These are phyloP conservation scores for Oreonectes daqikongensis DNA, from an alignment of 2,797 vertebrate species.

Conservation along the genomic window DNA sequence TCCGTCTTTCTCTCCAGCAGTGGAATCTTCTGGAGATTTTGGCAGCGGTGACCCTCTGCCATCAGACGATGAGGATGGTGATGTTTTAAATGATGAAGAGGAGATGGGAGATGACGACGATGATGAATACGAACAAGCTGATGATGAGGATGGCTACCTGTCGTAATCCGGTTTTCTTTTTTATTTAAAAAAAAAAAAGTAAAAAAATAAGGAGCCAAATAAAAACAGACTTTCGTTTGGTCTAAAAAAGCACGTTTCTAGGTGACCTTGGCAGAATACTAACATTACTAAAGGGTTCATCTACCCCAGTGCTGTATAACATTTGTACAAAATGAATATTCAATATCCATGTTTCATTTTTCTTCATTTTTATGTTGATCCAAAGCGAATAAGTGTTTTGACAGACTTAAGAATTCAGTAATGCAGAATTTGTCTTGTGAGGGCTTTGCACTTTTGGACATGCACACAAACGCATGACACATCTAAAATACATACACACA, in stretches of 20 bases:
- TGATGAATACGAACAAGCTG: conserved; percentile 86
- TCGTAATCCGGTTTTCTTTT: conserved; percentile 69
- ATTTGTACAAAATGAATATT: conserved; percentile 86
- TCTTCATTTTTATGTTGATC: conserved; percentile 69
- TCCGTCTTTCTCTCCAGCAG: conserved; percentile 69
- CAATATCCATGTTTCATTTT: conserved; percentile 74
- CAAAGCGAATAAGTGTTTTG: conserved; percentile 63
- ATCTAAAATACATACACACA: conserved; percentile 17
- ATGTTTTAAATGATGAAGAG: conserved; percentile 83
- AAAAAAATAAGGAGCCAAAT: conserved; percentile 52
- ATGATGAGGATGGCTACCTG: conserved; percentile 86
- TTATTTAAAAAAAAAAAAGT: conserved; percentile 48
- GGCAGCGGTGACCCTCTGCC: conserved; percentile 90
- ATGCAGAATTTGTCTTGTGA: not conserved
- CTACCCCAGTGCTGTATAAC: conserved; percentile 79
- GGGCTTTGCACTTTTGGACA: conserved; percentile 34
- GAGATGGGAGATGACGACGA: conserved; percentile 80
- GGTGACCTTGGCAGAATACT: conserved; percentile 80
- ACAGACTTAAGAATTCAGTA: conserved; percentile 54
- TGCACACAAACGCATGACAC: conserved; percentile 16
- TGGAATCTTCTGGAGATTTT: conserved; percentile 92
- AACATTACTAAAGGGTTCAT: conserved; percentile 72
- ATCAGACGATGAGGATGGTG: conserved; percentile 85
- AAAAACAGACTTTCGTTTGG: conserved; percentile 67
- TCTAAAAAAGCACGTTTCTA: conserved; percentile 83